These are phyloP conservation scores for Eunapius fragilis DNA, from an alignment of 37 sponge, comb jelly and placozoan species.

Conservation along the genomic window DNA sequence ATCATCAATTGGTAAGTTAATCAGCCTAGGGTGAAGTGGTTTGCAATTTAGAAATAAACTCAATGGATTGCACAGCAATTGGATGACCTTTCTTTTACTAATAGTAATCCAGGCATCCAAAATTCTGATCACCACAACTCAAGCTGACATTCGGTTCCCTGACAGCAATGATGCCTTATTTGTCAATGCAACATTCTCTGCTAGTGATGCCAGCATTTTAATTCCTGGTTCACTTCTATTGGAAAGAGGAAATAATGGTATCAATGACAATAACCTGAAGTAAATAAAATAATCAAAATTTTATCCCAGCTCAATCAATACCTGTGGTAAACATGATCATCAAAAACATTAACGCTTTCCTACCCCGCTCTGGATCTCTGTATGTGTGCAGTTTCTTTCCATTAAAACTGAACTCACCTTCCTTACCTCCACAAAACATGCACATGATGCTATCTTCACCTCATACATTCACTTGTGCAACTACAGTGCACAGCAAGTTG, in stretches of 20 bases:
- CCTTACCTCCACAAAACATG: too few relatives aligned
- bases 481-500: not conserved
- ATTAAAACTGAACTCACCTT: not conserved
- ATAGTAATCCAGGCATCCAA: not conserved
- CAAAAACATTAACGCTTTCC: conserved; percentile 15
- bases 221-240: not conserved
- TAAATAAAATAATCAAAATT: not conserved
- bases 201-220: not conserved
- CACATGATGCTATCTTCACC: not conserved
- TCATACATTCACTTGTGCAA: not conserved
- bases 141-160: not conserved
- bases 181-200: not conserved
- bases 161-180: not conserved
- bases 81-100: not conserved
- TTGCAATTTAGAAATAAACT: not conserved
- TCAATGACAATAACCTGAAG: not conserved
- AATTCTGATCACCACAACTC: not conserved
- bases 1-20: conserved; percentile 5
- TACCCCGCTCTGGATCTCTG: not conserved
- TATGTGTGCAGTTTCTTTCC: not conserved
- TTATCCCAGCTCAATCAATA: not conserved
- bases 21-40: not conserved
- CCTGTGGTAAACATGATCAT: conserved; percentile 23
- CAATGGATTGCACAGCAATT: not conserved
- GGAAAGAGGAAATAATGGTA: not conserved